Conservation (phyloP, 2,797 vertebrate genomes). For the Phrynocephalus guinanensis region DNA sequence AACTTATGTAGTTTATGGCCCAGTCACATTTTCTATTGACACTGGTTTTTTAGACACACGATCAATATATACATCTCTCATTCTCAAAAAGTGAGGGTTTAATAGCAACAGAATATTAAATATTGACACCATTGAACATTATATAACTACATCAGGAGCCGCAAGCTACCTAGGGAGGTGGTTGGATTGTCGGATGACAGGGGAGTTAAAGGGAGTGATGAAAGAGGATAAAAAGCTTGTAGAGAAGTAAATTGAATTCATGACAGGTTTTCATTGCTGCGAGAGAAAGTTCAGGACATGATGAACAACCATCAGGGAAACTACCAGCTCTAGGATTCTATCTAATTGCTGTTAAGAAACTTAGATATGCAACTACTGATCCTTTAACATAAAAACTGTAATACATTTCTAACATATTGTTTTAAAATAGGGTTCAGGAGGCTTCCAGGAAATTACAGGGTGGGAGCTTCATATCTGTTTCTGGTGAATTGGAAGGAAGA, state of each 20-base stretch:
- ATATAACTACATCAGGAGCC: neutral
- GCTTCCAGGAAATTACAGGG: neutral
- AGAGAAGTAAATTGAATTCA: neutral
- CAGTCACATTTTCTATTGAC: neutral
- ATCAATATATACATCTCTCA: neutral
- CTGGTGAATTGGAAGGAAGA: neutral
- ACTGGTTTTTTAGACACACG: neutral
- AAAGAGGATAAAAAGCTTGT: neutral
- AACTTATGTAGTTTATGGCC: neutral
- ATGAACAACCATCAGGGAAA: neutral
- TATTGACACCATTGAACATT: neutral
- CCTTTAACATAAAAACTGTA: neutral
- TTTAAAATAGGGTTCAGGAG: neutral
- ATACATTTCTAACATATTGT: neutral
- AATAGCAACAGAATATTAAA: neutral
- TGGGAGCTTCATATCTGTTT: neutral
- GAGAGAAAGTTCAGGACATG: neutral
- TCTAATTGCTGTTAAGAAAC: neutral
- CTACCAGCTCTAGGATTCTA: neutral
- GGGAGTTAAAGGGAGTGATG: neutral
- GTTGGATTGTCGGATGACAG: neutral
- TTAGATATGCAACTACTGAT: neutral
- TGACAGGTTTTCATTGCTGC: neutral
- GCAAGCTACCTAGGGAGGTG: neutral
- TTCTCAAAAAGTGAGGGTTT: neutral